These are phyloP conservation scores for Austrolebias charrua DNA, from an alignment of 2,797 vertebrate genomes.

Conservation along the genomic window DNA sequence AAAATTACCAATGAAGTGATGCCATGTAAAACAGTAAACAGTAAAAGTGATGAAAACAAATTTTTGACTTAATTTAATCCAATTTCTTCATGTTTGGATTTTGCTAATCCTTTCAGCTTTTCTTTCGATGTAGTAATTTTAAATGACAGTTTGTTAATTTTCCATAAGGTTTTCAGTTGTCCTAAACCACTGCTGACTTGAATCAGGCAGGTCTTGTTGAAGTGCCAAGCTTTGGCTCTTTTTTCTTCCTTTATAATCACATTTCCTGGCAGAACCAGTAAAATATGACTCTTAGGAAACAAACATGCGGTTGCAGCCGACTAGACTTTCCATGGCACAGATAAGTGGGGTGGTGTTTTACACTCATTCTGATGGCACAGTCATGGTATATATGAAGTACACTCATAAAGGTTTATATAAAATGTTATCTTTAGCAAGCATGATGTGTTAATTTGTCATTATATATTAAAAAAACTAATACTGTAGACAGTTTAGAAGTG, in stretches of 20 bases:
- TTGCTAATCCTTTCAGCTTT: not conserved
- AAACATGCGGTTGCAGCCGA: constrained; percentile 43
- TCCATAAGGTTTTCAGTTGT: not conserved
- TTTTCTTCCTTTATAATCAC: constrained; percentile 37
- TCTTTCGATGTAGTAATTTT: not conserved
- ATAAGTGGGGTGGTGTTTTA: constrained; percentile 20
- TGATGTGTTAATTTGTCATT: too few relatives aligned
- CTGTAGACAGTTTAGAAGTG: too few relatives aligned
- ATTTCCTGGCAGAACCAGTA: constrained; percentile 38
- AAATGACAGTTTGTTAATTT: not conserved
- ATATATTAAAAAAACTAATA: too few relatives aligned
- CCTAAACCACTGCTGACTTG: not conserved
- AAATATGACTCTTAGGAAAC: constrained; percentile 38
- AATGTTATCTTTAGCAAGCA: too few relatives aligned
- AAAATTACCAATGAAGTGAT: too few relatives aligned
- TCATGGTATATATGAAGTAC: not conserved
- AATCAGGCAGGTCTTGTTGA: constrained; percentile 12
- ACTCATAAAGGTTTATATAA: not conserved
- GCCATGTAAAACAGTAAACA: too few relatives aligned
- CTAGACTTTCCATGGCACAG: constrained; percentile 47
- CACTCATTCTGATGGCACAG: not conserved
- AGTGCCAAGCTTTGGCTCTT: constrained; percentile 18
- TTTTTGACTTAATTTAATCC: not conserved
- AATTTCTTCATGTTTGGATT: not conserved
- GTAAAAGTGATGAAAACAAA: too few relatives aligned